A percentile compares a stretch with the other conserved stretches of the same genome.
Conservation (phyloP, 35 echinoderm and acorn worm species). For the Heliocidaris tuberculata region DNA sequence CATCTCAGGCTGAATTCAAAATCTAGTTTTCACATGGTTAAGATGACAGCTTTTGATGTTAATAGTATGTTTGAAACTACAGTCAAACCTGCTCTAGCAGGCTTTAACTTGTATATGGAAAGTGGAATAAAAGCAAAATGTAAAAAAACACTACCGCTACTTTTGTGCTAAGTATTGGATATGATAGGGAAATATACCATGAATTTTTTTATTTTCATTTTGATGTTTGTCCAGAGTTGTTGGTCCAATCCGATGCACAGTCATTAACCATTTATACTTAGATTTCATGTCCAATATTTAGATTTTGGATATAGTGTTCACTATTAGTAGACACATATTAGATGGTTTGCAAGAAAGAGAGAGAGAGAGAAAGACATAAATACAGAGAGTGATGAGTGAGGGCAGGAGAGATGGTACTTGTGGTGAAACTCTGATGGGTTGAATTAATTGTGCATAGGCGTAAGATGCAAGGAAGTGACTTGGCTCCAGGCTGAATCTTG, state of each 20-base stretch:
- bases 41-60: neutral
- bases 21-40: neutral
- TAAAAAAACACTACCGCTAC: neutral
- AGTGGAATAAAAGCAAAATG: neutral
- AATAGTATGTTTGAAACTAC: neutral
- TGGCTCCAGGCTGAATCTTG: neutral
- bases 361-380: neutral
- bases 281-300: too few species aligned
- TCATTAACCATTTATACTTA: too few species aligned
- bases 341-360: neutral
- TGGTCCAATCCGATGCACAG: too few species aligned
- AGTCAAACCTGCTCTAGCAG: too few species aligned
- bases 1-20: neutral
- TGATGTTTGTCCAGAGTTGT: neutral
- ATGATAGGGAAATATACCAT: too few species aligned
- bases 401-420: neutral
- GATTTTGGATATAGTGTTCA: too few species aligned
- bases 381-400: neutral
- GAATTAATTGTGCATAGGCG: slow-evolving; percentile 22
- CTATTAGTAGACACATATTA: neutral
- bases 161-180: too few species aligned
- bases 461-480: slow-evolving; percentile 23
- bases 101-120: too few species aligned
- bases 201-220: neutral
- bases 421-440: neutral